These are phyloP conservation scores for Galeopterus variegatus DNA, from an alignment of 2,113 vertebrate genomes.

Conservation along the genomic window DNA sequence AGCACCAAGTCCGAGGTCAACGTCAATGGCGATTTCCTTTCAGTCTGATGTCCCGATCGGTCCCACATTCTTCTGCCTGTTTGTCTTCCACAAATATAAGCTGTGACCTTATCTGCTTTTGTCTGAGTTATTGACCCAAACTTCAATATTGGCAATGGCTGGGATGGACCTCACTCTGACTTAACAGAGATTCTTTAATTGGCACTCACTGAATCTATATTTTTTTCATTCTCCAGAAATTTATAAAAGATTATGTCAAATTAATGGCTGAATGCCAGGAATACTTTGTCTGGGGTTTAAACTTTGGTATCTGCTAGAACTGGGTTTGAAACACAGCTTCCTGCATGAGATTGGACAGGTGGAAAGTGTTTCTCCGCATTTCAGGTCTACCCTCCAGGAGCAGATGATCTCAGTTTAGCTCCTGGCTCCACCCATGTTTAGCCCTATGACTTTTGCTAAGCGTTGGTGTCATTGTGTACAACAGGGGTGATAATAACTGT, in stretches of 20 bases:
- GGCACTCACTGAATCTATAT: fast-evolving
- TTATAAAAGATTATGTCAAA: background rate
- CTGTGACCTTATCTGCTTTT: background rate
- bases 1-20: background rate
- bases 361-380: fast-evolving
- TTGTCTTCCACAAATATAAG: background rate
- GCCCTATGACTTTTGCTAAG: background rate
- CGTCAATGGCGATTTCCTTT: background rate
- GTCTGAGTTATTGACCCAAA: background rate
- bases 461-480: fast-evolving
- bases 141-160: background rate
- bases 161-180: background rate
- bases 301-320: background rate
- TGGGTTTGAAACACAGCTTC: background rate
- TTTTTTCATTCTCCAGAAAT: background rate
- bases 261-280: background rate
- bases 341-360: fast-evolving
- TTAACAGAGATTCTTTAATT: background rate
- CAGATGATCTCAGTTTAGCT: fast-evolving
- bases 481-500: fast-evolving
- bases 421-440: fast-evolving
- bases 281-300: fast-evolving
- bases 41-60: background rate
- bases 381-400: background rate
- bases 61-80: background rate